Evolutionary conservation across 2,113 vertebrate species (phyloP).

Genomic region (Centropus unirufus): DNA sequence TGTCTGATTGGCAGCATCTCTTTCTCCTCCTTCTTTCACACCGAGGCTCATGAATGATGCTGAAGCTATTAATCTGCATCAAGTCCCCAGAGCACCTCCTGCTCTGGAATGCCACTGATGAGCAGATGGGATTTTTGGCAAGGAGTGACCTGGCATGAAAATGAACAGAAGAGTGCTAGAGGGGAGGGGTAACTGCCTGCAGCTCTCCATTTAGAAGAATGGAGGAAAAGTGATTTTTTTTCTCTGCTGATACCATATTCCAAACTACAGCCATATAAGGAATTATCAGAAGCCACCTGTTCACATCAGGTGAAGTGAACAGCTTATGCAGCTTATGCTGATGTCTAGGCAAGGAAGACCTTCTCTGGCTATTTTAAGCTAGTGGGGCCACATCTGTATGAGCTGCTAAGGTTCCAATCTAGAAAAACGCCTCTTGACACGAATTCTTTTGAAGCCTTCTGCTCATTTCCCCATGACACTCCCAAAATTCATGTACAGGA

Average conservation of each 20-base stretch:
- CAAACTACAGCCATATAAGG: neutral
- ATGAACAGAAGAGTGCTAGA: slow-evolving; percentile 48
- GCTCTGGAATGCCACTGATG: slow-evolving; percentile 65
- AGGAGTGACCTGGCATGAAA: slow-evolving; percentile 62
- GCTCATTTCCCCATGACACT: neutral
- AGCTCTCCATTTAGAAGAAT: neutral
- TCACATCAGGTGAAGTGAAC: neutral
- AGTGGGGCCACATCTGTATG: neutral
- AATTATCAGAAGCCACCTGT: slow-evolving; percentile 7
- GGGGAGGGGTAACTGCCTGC: neutral
- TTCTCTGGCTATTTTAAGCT: neutral
- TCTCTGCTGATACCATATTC: neutral
- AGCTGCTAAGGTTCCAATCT: neutral
- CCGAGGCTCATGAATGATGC: slow-evolving; percentile 1
- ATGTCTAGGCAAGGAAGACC: neutral
- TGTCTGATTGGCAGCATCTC: neutral
- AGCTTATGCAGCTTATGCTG: neutral
- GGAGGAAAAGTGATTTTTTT: neutral
- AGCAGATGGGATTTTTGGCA: slow-evolving; percentile 72
- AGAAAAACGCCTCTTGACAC: neutral
- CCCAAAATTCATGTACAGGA: neutral
- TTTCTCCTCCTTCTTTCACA: neutral
- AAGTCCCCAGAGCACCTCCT: slow-evolving; percentile 49
- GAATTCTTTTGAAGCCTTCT: neutral
- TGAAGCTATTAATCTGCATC: slow-evolving; percentile 46